Percentiles rank a stretch among this genome's conserved stretches.
These are phyloP conservation scores for Drosophila chauvacae DNA, from an alignment of 1,140 invertebrate species.

Conservation along the genomic window DNA sequence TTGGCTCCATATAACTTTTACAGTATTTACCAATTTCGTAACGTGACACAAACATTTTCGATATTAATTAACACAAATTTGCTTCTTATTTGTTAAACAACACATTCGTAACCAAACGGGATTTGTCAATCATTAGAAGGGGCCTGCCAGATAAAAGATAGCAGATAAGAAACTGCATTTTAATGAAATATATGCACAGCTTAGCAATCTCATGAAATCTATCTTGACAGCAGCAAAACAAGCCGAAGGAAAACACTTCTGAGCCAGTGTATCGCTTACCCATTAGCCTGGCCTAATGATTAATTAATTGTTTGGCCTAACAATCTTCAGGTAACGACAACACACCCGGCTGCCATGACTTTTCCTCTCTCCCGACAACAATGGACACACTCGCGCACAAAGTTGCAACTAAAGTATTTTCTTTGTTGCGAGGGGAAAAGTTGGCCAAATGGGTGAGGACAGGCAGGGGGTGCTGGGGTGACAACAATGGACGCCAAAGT, in stretches of 20 bases:
- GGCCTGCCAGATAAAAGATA: background rate
- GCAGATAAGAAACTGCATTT: background rate
- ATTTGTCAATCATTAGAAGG: constrained; percentile 2
- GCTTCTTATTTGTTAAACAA: background rate
- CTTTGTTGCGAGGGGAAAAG: constrained; percentile 8
- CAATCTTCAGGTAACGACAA: constrained; percentile 37
- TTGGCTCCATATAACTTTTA: background rate
- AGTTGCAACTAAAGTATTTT: constrained; percentile 15
- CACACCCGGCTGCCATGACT: constrained; percentile 14
- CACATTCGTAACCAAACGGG: background rate
- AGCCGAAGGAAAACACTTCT: background rate
- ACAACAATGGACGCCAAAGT: constrained; percentile 63
- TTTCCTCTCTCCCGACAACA: constrained; percentile 26
- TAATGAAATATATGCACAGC: too few relatives aligned
- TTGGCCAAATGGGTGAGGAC: background rate
- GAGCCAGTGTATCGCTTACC: constrained; percentile 36
- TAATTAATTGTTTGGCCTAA: constrained; percentile 55
- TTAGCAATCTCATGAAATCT: background rate
- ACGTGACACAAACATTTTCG: constrained; percentile 2
- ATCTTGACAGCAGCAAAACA: background rate
- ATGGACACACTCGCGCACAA: constrained; percentile 7
- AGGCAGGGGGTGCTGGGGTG: constrained; percentile 13
- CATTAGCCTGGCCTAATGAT: constrained; percentile 54
- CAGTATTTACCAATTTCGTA: background rate
- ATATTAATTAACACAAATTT: constrained; percentile 1